A percentile compares a stretch with the other conserved stretches of the same genome.
phyloP scores from a whole-genome alignment of 2,113 vertebrate genomes.

The Odontophorus gujanensis region DNA sequence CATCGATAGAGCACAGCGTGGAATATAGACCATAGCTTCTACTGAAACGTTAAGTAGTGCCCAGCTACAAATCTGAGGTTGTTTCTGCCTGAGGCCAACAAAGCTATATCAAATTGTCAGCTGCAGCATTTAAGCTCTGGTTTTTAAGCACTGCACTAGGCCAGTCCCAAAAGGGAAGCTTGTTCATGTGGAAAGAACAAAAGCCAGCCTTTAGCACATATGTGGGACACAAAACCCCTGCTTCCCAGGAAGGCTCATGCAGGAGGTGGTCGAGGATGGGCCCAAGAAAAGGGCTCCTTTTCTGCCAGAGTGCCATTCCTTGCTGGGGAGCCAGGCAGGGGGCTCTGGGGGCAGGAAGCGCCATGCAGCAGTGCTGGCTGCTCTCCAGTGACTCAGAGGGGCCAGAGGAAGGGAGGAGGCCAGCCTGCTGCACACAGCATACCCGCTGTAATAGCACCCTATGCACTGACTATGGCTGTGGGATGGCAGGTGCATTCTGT shows the following conservation, averaged over 20 bases:
- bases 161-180: background rate
- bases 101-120: background rate
- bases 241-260: background rate
- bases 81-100: background rate
- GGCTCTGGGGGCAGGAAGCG: background rate
- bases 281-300: background rate
- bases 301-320: background rate
- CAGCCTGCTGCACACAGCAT: background rate
- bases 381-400: background rate
- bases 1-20: background rate
- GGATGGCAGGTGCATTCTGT: background rate
- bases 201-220: background rate
- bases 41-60: background rate
- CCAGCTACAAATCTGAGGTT: background rate
- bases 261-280: background rate
- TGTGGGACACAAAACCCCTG: background rate
- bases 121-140: background rate
- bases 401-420: background rate
- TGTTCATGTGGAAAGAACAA: background rate
- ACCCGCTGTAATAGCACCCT: background rate
- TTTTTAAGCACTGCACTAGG: background rate
- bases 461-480: background rate
- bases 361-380: fast-evolving
- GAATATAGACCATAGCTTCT: background rate
- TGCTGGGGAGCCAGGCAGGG: background rate